Evolutionary conservation across 2,888 invertebrate genomes (phyloP).

Genomic region (Tromatobia lineatoria): DNA sequence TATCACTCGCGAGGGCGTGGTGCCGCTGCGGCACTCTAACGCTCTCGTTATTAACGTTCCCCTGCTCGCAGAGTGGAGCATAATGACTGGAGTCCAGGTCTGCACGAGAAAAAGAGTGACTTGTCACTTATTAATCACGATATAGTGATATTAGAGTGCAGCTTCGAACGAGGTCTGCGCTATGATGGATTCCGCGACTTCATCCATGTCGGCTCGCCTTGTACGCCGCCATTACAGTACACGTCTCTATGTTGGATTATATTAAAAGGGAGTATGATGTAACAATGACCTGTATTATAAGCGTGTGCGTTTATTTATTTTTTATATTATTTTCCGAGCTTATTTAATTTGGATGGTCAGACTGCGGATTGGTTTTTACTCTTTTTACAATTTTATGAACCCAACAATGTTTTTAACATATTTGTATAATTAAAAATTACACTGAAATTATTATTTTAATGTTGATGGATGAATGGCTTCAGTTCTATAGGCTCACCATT

Average conservation of each 20-base stretch:
- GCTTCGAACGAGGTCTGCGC: slow-evolving; percentile 42
- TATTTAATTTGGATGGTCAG: not conserved
- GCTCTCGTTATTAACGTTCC: slow-evolving; percentile 68
- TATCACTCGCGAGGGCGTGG: slow-evolving; percentile 67
- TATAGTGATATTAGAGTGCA: slow-evolving; percentile 55
- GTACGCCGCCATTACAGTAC: slow-evolving; percentile 22
- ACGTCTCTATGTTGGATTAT: not conserved
- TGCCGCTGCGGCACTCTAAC: slow-evolving; percentile 62
- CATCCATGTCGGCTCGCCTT: slow-evolving; percentile 38
- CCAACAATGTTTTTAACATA: too few species aligned
- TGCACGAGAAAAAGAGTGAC: slow-evolving; percentile 62
- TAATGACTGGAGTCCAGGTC: slow-evolving; percentile 57
- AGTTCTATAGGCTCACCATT: too few species aligned
- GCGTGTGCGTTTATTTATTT: not conserved
- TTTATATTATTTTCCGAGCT: not conserved
- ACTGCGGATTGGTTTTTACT: too few species aligned
- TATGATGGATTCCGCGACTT: slow-evolving; percentile 57
- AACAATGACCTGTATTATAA: slow-evolving; percentile 7
- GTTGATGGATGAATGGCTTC: too few species aligned
- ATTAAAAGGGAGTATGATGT: slow-evolving; percentile 3
- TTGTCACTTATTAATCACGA: slow-evolving; percentile 67
- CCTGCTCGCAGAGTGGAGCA: slow-evolving; percentile 39
- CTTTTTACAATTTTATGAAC: too few species aligned
- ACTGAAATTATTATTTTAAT: too few species aligned
- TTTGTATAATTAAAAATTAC: too few species aligned